Percentiles rank a stretch among this genome's conserved stretches.
phyloP scores from a whole-genome alignment of 2,113 vertebrate species.

The Erpornis zantholeuca region DNA sequence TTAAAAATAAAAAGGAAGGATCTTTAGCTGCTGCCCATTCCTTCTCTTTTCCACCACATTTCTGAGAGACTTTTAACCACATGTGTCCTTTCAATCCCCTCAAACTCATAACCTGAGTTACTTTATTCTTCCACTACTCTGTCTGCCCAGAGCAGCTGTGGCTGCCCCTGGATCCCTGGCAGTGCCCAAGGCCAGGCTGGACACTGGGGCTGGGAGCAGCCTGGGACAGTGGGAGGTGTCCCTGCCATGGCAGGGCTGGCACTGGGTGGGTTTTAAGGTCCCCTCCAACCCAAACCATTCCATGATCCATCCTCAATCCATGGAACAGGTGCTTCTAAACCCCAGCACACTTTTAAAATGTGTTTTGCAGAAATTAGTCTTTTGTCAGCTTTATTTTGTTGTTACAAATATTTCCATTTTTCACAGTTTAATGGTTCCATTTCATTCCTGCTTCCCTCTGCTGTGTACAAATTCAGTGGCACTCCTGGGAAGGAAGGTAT shows the following conservation, averaged over 20 bases:
- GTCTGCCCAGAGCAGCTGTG: not conserved
- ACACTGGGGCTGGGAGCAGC: not conserved
- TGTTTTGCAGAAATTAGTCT: not conserved
- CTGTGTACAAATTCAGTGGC: not conserved
- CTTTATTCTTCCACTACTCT: accelerated
- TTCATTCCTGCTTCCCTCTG: not conserved
- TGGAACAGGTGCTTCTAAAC: not conserved
- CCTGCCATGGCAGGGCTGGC: not conserved
- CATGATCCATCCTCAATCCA: not conserved
- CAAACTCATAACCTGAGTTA: not conserved
- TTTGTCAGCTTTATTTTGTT: not conserved
- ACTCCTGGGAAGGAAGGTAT: not conserved
- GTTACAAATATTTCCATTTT: constrained; percentile 18
- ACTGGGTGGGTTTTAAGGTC: accelerated
- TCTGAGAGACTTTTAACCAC: not conserved
- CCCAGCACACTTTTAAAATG: accelerated
- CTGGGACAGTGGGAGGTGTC: not conserved
- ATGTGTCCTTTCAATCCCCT: accelerated
- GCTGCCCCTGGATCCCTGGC: not conserved
- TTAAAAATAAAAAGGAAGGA: not conserved
- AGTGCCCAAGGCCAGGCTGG: not conserved
- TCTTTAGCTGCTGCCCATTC: not conserved
- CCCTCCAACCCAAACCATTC: not conserved
- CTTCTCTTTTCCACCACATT: not conserved
- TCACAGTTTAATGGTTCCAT: constrained; percentile 22